phyloP scores from a whole-genome alignment of 2,888 invertebrate species.

The Ellobium chinense region DNA sequence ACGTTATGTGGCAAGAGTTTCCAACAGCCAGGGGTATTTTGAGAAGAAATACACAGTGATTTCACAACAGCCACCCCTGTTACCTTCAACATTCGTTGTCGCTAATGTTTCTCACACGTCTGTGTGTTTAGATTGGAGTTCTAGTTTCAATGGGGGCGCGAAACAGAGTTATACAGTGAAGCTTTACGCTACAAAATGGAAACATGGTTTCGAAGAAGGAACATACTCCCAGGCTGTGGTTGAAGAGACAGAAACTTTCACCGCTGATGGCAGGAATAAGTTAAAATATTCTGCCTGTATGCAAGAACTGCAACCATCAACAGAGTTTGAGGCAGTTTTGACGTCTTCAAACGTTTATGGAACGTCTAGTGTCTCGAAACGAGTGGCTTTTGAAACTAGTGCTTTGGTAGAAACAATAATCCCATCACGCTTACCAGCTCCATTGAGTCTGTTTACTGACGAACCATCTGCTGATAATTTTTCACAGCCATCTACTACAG shows the following conservation, averaged over 20 bases:
- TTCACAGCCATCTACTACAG: too few species aligned
- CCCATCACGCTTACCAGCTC: neutral
- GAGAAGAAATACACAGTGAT: conserved; percentile 1
- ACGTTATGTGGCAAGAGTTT: neutral
- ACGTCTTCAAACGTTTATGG: conserved; percentile 25
- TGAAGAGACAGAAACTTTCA: conserved; percentile 1
- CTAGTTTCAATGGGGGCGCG: conserved; percentile 27
- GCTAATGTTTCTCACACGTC: conserved; percentile 4
- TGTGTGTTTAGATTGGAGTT: conserved; percentile 29
- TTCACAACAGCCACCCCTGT: conserved; percentile 30
- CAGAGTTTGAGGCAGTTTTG: neutral
- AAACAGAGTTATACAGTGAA: conserved; percentile 23
- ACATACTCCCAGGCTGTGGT: neutral
- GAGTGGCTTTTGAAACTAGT: neutral
- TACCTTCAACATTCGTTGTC: neutral
- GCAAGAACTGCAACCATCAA: neutral
- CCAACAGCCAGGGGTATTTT: conserved; percentile 7
- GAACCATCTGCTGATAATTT: neutral
- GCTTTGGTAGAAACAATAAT: neutral
- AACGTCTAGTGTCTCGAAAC: neutral
- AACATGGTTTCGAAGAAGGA: too few species aligned
- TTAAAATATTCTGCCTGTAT: neutral
- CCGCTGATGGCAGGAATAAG: neutral
- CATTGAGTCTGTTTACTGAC: neutral
- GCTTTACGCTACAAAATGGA: neutral